Percentiles rank a stretch among this genome's conserved stretches.
phyloP scores from a whole-genome alignment of 2,113 vertebrate genomes.

The Proteles cristata region DNA sequence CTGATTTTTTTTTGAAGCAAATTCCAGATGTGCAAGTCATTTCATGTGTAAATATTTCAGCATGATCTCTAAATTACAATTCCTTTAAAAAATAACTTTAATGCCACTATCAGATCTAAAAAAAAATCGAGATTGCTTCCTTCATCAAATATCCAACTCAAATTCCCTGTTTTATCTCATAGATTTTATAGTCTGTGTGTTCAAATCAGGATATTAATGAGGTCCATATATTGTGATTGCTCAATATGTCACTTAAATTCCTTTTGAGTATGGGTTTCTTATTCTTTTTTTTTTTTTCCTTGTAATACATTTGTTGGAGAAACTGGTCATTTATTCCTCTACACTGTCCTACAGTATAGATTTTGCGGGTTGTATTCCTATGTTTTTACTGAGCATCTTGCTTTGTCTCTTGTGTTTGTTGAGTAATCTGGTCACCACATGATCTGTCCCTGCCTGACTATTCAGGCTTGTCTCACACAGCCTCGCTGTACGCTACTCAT shows the following conservation, averaged over 20 bases:
- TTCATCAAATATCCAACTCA: background rate
- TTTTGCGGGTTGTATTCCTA: background rate
- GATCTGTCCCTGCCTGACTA: background rate
- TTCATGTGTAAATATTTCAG: constrained; percentile 9
- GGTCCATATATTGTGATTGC: background rate
- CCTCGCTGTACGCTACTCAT: background rate
- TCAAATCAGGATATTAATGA: constrained; percentile 9
- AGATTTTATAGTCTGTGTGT: background rate
- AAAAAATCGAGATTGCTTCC: background rate
- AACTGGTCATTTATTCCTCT: background rate
- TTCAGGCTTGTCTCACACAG: background rate
- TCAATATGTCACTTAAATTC: background rate
- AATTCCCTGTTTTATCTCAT: background rate
- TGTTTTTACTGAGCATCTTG: background rate
- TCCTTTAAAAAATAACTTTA: background rate
- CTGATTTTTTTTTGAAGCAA: background rate
- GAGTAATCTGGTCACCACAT: background rate
- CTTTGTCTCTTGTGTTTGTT: background rate
- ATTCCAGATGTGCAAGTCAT: background rate
- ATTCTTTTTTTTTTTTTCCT: background rate
- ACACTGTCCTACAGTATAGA: background rate
- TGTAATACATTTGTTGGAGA: background rate
- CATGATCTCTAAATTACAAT: constrained; percentile 31
- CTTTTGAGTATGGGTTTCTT: background rate
- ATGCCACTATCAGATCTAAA: background rate